Evolutionary conservation across 30 jellyfish, hydroid and myxozoan species (phyloP), one percentile per base, ranked within the genome.

Genomic region (Aurelia aurita): DNA sequence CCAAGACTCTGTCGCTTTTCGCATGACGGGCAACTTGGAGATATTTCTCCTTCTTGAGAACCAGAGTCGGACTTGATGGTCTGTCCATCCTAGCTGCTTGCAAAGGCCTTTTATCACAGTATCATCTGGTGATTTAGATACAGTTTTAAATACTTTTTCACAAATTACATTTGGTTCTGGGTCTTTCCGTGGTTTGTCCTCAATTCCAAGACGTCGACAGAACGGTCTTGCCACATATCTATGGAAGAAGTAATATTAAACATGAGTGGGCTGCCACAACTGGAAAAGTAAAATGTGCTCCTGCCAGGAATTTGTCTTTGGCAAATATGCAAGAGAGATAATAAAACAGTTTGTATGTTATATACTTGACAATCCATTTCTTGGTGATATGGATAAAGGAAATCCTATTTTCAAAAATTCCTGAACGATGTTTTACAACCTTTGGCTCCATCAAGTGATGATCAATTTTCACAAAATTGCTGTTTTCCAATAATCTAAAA

Each of bases 1-100:
- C 97, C 97, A 88, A 13, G 96, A 80, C 64, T 94, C 99, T 1
- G 99, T 88, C 12, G 99, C 99, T 70, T 94, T 94, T 32, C 88
- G 70, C 91, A 94, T 62, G 16, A 88, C 79, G n/a, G 97, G 97
- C 19, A 82, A 85, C 89, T 94, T 85, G n/a, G 87, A 34, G 3
- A 85, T 55, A 58, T 81, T 86, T 58, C 97, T 67, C 43, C 97
- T 84, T 51, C 96, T 76, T 9, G 83, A 55, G 46, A 94, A 94
- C 99, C 99, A 94, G 13, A 85, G 83, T 39, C 74, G 64, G 15
- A 94, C 99, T 55, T 84, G 89, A 28, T 39, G 74, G 23, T 72
- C 91, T 8, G 95, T 43, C 99, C 99, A 94, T 3, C 96, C 97
- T 39, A 89, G 87, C 29, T 94, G 99, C 71, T 89, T 65, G 26